phyloP scores from a whole-genome alignment of 1,140 invertebrate species.

The Cydia splendana region DNA sequence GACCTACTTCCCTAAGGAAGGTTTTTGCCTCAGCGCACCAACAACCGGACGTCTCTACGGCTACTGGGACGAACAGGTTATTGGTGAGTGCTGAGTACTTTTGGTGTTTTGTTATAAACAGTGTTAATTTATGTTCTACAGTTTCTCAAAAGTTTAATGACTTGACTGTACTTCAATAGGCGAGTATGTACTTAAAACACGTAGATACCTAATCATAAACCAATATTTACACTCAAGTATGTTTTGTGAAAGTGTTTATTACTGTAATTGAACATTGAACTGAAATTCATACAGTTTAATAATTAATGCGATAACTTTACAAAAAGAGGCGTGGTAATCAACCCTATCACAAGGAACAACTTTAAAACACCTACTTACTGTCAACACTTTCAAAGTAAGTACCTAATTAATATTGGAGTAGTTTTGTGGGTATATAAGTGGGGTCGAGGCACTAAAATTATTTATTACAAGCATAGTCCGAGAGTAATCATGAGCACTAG shows the following conservation, averaged over 20 bases:
- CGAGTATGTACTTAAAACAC: too few relatives aligned
- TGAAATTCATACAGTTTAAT: not conserved
- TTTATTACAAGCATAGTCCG: not conserved
- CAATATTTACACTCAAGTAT: too few relatives aligned
- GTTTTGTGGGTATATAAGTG: not conserved
- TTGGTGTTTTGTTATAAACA: too few relatives aligned
- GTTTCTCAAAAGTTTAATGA: too few relatives aligned
- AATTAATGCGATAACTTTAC: conserved; percentile 10
- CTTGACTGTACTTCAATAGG: too few relatives aligned
- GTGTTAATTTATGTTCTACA: too few relatives aligned
- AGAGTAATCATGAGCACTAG: not conserved
- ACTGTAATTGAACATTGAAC: not conserved
- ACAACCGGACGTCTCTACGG: too few relatives aligned
- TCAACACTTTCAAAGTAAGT: not conserved
- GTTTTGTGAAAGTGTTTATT: not conserved
- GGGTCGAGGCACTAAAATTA: not conserved
- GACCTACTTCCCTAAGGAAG: too few relatives aligned
- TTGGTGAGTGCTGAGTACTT: too few relatives aligned
- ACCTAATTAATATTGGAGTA: conserved; percentile 4
- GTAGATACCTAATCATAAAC: too few relatives aligned
- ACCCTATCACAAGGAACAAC: conserved; percentile 19
- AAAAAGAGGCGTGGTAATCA: conserved; percentile 20
- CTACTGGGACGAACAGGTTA: too few relatives aligned
- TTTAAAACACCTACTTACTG: conserved; percentile 19
- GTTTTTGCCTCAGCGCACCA: too few relatives aligned